phyloP scores from a whole-genome alignment of 2,888 invertebrate species.

The Philereme vetulata region DNA sequence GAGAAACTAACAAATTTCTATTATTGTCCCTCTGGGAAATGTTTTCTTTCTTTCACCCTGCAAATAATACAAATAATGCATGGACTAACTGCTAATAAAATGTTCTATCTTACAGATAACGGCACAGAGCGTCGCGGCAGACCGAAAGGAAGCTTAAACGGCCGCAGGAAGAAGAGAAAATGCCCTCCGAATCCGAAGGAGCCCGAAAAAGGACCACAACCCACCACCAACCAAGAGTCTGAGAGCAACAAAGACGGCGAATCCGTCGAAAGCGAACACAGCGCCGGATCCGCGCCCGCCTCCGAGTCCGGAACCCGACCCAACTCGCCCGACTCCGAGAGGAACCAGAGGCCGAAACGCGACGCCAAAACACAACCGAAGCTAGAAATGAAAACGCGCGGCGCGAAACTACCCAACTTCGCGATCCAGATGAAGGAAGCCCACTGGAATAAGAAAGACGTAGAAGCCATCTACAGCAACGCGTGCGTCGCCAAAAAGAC shows the following conservation, averaged over 20 bases:
- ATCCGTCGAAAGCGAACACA: constrained; percentile 72
- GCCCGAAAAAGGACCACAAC: constrained; percentile 68
- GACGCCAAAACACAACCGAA: constrained; percentile 65
- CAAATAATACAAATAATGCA: background rate
- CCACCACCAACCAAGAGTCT: constrained; percentile 63
- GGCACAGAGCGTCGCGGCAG: constrained; percentile 71
- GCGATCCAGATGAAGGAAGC: constrained; percentile 79
- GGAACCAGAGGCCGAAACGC: constrained; percentile 53
- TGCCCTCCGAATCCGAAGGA: constrained; percentile 65
- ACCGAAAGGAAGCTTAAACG: constrained; percentile 70
- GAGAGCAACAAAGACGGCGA: constrained; percentile 80
- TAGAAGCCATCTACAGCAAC: constrained; percentile 73
- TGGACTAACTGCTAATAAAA: too few relatives aligned
- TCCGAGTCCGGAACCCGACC: constrained; percentile 74
- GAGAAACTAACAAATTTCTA: too few relatives aligned
- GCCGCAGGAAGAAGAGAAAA: constrained; percentile 68
- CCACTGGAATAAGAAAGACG: constrained; percentile 79
- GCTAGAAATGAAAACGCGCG: constrained; percentile 81
- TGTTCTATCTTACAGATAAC: constrained; percentile 58
- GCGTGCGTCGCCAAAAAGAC: constrained; percentile 63
- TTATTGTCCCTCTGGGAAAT: too few relatives aligned
- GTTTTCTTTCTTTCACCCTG: background rate
- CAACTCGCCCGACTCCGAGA: constrained; percentile 62
- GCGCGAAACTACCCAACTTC: constrained; percentile 86
- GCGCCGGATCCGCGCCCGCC: constrained; percentile 70